Base-by-base conservation (phyloP, 2,113 vertebrate species). In the Sturnus vulgaris region DNA sequence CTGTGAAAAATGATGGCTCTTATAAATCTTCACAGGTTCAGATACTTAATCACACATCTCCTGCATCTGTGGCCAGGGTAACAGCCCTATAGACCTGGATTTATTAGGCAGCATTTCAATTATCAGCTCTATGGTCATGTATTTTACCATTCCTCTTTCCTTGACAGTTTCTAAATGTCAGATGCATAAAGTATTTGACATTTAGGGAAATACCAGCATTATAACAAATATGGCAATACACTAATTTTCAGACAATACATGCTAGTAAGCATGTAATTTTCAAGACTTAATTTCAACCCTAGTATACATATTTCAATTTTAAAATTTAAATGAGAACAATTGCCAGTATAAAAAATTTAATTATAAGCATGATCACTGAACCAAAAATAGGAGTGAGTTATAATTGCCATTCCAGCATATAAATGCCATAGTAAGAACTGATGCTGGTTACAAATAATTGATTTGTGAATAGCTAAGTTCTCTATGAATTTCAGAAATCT, bases 21-120 rank as follows among this genome's bases (percentile, higher is more conserved):
- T 66, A 53, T 76, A 94, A 95, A 93, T 88, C 76, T 88, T 93
- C 61, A 71, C 69, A 91, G 53, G 44, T 79, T 93, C 90, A 72
- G 37, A 81, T 47, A 60, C 28, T 93, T 96, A 78, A 88, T 96
- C 76, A 86, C 76, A 90, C 15, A 68, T 37, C 42, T 92, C 46
- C 69, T 86, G 64, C 61, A 78, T 47, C 56, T 75, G 25, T 28
- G 60, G 68, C 31, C 63, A 90, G n/a, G 5, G 31, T 21, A 75
- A 65, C 60, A 88, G 65, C 46, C 24, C 35, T 35, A 8, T 4
- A 76, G 89, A 69, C 40, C 22, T 57, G 64, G 66, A 75, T 93
- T 96, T 82, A 88, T 73, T 83, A 86, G 56, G 40, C 78, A 40
- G 81, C 39, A 52, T 95, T 90, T 96, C 82, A 96, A 84, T 96